Percentiles rank a stretch among this genome's conserved stretches.
phyloP scores from a whole-genome alignment of 2,113 vertebrate species.

The Craseonycteris thonglongyai region DNA sequence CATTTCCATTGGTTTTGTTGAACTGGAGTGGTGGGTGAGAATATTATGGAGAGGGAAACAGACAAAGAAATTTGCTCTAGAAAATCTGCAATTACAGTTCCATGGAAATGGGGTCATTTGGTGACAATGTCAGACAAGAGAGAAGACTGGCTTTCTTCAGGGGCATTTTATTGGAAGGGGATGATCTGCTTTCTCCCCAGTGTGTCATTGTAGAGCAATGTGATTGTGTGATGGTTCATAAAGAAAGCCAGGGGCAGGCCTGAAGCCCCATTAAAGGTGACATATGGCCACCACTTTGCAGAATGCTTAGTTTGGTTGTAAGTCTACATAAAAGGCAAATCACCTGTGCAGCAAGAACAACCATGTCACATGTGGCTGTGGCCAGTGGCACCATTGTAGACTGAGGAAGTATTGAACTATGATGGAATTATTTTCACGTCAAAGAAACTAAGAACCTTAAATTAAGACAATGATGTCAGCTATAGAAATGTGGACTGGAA shows the following conservation, averaged over 20 bases:
- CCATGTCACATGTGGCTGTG: not conserved
- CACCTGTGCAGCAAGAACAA: not conserved
- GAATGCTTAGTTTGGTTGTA: not conserved
- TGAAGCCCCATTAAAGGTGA: not conserved
- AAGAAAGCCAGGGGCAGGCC: not conserved
- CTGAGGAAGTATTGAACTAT: not conserved
- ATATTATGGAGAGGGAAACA: not conserved
- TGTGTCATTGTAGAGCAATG: not conserved
- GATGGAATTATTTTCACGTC: not conserved
- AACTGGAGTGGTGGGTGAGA: not conserved
- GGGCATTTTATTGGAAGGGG: not conserved
- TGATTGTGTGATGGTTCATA: not conserved
- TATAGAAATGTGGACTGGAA: not conserved
- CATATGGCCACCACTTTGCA: not conserved
- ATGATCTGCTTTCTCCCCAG: not conserved
- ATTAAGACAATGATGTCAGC: not conserved
- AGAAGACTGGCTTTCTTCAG: not conserved
- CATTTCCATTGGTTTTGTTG: not conserved
- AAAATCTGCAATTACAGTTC: not conserved
- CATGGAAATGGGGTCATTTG: not conserved
- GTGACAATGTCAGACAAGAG: not conserved
- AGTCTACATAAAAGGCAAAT: not conserved
- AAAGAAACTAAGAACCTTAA: slow-evolving; percentile 5
- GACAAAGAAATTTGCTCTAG: not conserved
- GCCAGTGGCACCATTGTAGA: not conserved